Conservation (phyloP, 2,797 vertebrate genomes). For the Oreochromis mossambicus region DNA sequence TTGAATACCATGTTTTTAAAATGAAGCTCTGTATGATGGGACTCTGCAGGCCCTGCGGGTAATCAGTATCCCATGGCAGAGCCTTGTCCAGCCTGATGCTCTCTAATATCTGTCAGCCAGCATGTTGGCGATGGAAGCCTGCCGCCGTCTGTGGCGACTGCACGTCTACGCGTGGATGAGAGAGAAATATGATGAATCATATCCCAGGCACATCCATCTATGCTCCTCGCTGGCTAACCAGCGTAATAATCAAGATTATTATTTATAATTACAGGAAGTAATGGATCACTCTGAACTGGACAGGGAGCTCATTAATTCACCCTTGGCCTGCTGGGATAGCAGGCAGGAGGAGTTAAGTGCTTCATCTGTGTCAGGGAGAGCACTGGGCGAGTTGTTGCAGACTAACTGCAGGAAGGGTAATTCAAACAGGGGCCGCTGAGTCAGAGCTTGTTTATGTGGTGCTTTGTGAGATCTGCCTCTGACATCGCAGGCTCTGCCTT, state of each 20-base stretch:
- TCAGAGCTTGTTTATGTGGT: constrained; percentile 35
- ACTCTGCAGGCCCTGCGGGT: constrained; percentile 17
- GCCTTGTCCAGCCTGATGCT: constrained; percentile 5
- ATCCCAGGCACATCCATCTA: constrained; percentile 92
- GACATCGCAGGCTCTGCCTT: not conserved
- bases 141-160: constrained; percentile 70
- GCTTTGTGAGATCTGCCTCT: not conserved
- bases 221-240: constrained; percentile 91
- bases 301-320: constrained; percentile 97
- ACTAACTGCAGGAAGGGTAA: constrained; percentile 52
- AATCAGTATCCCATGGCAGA: constrained; percentile 19
- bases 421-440: constrained; percentile 31
- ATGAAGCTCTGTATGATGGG: not conserved
- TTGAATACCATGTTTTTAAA: not conserved
- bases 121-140: constrained; percentile 50
- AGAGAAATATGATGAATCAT: constrained; percentile 89
- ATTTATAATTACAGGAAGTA: constrained; percentile 99
- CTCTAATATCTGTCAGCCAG: constrained; percentile 39
- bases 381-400: constrained; percentile 61
- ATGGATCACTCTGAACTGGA: constrained; percentile 98
- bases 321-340: constrained; percentile 85
- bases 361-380: constrained; percentile 92
- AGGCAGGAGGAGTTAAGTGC: constrained; percentile 82
- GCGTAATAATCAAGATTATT: constrained; percentile 99
- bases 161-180: constrained; percentile 72